Evolutionary conservation across 2,113 vertebrate genomes (phyloP).

Genomic region (Casuarius casuarius): DNA sequence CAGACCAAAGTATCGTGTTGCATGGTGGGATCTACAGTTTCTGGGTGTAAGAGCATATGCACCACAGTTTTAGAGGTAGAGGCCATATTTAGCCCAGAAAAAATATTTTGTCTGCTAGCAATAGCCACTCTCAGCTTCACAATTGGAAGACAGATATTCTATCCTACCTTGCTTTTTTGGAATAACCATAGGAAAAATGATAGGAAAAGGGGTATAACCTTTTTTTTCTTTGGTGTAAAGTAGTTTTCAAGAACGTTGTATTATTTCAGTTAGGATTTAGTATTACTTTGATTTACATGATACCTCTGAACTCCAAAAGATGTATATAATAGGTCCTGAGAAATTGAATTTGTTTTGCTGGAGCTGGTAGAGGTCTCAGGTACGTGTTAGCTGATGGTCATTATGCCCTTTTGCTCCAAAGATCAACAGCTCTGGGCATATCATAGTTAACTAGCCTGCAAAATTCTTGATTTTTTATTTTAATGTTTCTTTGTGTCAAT

Average conservation of each 20-base stretch:
- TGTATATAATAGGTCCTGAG: neutral
- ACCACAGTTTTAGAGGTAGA: neutral
- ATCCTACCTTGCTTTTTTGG: neutral
- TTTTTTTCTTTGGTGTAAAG: neutral
- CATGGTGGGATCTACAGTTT: neutral
- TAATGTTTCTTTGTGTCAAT: neutral
- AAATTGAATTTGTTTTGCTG: neutral
- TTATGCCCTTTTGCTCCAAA: neutral
- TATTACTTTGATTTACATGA: neutral
- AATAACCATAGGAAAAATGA: neutral
- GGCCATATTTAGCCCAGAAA: neutral
- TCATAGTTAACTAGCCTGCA: neutral
- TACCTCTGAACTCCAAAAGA: neutral
- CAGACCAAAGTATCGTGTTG: neutral
- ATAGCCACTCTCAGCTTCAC: neutral
- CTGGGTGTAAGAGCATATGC: neutral
- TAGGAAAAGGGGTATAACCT: neutral
- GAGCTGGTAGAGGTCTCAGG: accelerated
- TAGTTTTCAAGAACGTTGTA: neutral
- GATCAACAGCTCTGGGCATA: neutral
- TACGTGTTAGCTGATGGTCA: neutral
- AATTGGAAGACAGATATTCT: neutral
- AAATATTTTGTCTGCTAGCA: neutral
- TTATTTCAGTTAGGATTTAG: neutral
- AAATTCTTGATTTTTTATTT: neutral